Percentiles rank a stretch among this genome's conserved stretches.
These are phyloP conservation scores for Helicoverpa armigera DNA, from an alignment of 1,140 invertebrate species.

Conservation along the genomic window DNA sequence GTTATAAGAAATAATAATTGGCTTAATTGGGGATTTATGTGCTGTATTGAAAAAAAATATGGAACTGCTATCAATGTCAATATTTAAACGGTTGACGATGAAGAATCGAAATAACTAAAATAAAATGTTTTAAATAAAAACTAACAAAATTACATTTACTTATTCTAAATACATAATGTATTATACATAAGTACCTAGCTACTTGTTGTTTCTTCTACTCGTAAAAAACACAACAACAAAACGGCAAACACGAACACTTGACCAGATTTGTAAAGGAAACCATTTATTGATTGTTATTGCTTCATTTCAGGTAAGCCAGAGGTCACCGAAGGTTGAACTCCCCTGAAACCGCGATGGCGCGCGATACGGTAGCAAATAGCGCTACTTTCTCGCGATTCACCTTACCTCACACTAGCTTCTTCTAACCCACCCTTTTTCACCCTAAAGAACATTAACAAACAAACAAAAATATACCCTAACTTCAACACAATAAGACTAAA, in stretches of 20 bases:
- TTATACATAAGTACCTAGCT: no score
- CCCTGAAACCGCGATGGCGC: constrained; percentile 77
- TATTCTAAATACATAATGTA: no score
- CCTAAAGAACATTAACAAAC: constrained; percentile 47
- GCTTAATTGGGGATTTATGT: not conserved
- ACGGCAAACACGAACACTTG: not conserved
- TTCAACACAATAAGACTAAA: constrained; percentile 29
- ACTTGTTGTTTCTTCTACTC: no score
- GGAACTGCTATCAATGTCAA: no score
- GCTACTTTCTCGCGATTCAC: constrained; percentile 83
- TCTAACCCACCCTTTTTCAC: constrained; percentile 65
- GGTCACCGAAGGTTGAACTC: constrained; percentile 59
- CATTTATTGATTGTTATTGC: not conserved
- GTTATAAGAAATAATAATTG: not conserved
- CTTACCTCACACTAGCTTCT: constrained; percentile 80
- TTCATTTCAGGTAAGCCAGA: not conserved
- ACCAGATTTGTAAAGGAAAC: not conserved
- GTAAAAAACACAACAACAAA: not conserved
- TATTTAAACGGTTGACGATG: no score
- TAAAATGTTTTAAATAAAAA: no score
- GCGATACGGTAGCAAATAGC: constrained; percentile 86
- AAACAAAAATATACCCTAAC: constrained; percentile 62
- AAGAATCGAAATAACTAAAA: no score
- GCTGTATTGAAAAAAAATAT: no score
- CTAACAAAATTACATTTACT: no score